These are phyloP conservation scores for Carettochelys insculpta DNA, from an alignment of 2,113 vertebrate genomes.

Conservation along the genomic window DNA sequence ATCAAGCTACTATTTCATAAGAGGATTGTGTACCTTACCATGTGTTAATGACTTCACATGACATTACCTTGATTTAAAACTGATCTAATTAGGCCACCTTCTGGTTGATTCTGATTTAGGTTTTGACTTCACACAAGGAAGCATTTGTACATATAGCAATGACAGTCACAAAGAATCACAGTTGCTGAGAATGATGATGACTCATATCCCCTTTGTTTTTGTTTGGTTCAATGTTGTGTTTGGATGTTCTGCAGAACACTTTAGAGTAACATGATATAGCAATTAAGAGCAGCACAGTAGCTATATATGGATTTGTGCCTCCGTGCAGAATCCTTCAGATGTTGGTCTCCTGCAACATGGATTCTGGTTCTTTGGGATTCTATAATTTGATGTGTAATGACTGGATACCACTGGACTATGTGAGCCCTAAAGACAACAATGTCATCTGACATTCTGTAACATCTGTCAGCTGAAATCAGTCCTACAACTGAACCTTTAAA, in stretches of 20 bases:
- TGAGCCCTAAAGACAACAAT: neutral
- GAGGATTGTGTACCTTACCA: neutral
- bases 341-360: neutral
- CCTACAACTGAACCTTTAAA: slow-evolving; percentile 25
- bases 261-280: slow-evolving; percentile 21
- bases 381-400: slow-evolving; percentile 60
- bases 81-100: slow-evolving; percentile 74
- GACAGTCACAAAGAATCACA: neutral
- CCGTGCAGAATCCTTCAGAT: slow-evolving; percentile 37
- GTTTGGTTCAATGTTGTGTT: neutral
- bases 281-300: slow-evolving; percentile 11
- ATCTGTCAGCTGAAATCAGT: slow-evolving; percentile 18
- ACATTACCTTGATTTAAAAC: slow-evolving; percentile 66
- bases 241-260: neutral
- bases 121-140: slow-evolving; percentile 37
- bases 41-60: slow-evolving; percentile 17
- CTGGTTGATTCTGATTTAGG: slow-evolving; percentile 58
- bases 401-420: slow-evolving; percentile 24
- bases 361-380: slow-evolving; percentile 30
- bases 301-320: slow-evolving; percentile 28
- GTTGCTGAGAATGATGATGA: neutral
- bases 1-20: neutral
- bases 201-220: neutral
- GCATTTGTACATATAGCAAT: neutral
- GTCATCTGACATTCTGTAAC: slow-evolving; percentile 49